Evolutionary conservation across 2,113 vertebrate genomes (phyloP).

Genomic region (Numida meleagris): DNA sequence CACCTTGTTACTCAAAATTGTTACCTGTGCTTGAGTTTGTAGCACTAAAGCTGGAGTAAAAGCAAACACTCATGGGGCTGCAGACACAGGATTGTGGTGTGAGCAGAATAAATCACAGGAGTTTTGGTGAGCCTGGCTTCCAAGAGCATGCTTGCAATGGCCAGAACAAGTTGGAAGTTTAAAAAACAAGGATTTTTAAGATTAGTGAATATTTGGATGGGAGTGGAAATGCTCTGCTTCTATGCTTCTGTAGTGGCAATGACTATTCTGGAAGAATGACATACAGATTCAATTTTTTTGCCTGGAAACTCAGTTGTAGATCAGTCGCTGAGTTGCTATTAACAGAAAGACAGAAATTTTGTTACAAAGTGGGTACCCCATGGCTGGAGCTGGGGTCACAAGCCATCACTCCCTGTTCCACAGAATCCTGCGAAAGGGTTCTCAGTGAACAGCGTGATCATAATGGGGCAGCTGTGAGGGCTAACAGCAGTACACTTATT

Average conservation of each 20-base stretch:
- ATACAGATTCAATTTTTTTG: neutral
- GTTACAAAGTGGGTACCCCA: neutral
- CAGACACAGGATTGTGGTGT: neutral
- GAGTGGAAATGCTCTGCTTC: rapidly evolving
- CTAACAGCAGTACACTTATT: neutral
- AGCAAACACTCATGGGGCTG: rapidly evolving
- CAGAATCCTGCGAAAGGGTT: neutral
- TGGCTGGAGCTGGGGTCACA: neutral
- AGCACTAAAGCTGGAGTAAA: neutral
- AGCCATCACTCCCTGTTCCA: neutral
- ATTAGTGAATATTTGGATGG: neutral
- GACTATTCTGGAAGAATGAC: neutral
- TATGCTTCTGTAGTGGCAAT: neutral
- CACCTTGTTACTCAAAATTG: neutral
- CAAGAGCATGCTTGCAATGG: rapidly evolving
- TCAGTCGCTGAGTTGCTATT: neutral
- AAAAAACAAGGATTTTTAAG: neutral
- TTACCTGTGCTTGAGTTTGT: neutral
- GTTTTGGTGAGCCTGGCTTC: neutral
- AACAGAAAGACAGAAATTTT: neutral
- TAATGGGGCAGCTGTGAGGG: neutral
- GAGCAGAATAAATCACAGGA: neutral
- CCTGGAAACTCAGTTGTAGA: neutral
- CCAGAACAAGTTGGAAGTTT: neutral
- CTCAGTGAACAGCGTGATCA: neutral